Base-by-base conservation (phyloP, 2,888 invertebrate genomes). In the Leptinotarsa rubiginosa region DNA sequence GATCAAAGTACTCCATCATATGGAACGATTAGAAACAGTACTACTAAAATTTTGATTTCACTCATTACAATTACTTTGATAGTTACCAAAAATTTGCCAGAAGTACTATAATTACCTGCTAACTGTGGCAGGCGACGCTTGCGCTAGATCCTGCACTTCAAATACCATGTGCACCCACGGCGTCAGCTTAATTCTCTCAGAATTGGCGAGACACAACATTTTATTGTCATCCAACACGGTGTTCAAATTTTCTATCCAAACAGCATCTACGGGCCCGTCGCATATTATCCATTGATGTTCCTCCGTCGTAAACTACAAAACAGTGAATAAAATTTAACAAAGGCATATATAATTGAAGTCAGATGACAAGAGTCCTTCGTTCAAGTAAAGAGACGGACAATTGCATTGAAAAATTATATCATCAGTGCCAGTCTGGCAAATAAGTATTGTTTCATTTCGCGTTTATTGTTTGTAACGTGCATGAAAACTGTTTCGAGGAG, bases 241-340 rank as follows among this genome's bases (percentile, higher is more conserved):
- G 87, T 97, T 97, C 92, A 97, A 92, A 85, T 96, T 97, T 87
- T 97, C 97, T 78, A 97, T 97, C 97, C 97, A 97, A 22, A 96
- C 93, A 0, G 97, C 96, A 86, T 97, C 97, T 0, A 97, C 96
- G 0, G 95, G 97, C 0, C 97, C 97, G 85, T 97, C 97, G 86
- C 96, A 96, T 59, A 96, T 92, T 70, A 97, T 91, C 97, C 97
- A 97, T 84, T 97, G 96, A 85, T 97, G 96, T 81, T 96, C 93
- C 72, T 92, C 89, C 4, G 70, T 70, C 73, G 85, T 86, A 74
- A 84, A 85, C 90, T 90, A 25, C 4, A n/a, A 67, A 22, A 71
- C 47, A 66, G 18, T 25, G 47, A 20, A 50, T 25, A 15, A 5
- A 47, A 18, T 52, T 56, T n/a, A n/a, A 1, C 71, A 69, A 54